phyloP scores from a whole-genome alignment of 1,140 invertebrate species.

The Eubasilissa regina region DNA sequence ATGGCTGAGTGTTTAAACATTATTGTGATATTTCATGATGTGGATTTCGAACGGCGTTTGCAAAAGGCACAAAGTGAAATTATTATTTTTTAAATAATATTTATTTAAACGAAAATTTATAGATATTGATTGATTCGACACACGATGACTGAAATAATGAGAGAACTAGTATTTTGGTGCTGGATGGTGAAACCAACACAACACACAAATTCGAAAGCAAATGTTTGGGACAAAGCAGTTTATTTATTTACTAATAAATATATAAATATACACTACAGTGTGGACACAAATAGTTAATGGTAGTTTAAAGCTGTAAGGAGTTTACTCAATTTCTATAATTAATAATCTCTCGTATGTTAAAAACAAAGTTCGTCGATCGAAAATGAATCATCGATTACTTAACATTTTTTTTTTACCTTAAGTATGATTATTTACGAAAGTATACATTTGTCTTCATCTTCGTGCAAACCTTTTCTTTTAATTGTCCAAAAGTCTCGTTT shows the following conservation, averaged over 20 bases:
- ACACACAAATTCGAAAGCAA: constrained; percentile 41
- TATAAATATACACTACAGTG: constrained; percentile 2
- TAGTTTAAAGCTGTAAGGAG: neutral
- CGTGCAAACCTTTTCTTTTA: too few relatives aligned
- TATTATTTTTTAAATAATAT: constrained; percentile 28
- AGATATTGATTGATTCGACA: constrained; percentile 26
- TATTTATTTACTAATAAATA: constrained; percentile 19
- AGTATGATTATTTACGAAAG: too few relatives aligned
- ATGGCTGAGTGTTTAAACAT: constrained; percentile 24
- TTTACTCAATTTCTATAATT: constrained; percentile 13
- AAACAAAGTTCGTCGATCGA: too few relatives aligned
- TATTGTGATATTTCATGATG: constrained; percentile 36
- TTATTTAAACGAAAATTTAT: constrained; percentile 34
- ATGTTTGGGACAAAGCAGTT: constrained; percentile 2
- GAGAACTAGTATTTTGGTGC: constrained; percentile 38
- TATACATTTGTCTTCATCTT: too few relatives aligned
- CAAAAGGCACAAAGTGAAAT: constrained; percentile 28
- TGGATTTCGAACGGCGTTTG: constrained; percentile 25
- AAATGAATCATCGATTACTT: too few relatives aligned
- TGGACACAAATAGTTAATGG: neutral
- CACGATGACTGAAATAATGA: constrained; percentile 14
- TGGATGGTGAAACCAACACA: constrained; percentile 4
- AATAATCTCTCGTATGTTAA: neutral
- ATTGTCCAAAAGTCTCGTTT: too few relatives aligned
- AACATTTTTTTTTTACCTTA: too few relatives aligned